Conservation (phyloP, 2,113 vertebrate genomes). For the Colistium nudipinnis region DNA sequence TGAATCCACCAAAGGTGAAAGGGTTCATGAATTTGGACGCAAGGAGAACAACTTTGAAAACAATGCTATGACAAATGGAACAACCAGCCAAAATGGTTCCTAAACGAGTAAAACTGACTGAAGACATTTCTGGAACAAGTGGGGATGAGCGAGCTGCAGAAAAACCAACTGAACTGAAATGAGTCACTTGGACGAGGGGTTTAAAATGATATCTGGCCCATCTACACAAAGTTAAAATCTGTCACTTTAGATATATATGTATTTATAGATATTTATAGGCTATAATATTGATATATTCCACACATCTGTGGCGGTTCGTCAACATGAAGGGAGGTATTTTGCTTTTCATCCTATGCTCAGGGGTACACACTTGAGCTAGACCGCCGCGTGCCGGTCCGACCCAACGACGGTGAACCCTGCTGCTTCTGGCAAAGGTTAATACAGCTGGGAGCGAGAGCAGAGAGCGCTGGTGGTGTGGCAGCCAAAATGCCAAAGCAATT, state of each 20-base stretch:
- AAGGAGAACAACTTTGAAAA: no score
- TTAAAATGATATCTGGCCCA: background rate
- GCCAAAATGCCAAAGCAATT: slow-evolving; percentile 68
- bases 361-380: background rate
- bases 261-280: background rate
- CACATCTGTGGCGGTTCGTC: slow-evolving; percentile 5
- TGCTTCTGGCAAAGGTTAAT: slow-evolving; percentile 58
- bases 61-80: no score
- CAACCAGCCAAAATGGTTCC: no score
- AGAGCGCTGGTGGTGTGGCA: slow-evolving; percentile 13
- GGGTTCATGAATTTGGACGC: no score
- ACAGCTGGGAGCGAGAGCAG: slow-evolving; percentile 14
- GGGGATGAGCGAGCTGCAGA: no score
- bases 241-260: no score
- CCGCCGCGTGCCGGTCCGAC: background rate
- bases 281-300: background rate
- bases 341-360: background rate
- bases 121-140: no score
- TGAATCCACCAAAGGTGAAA: no score
- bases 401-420: slow-evolving; percentile 6
- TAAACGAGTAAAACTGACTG: no score
- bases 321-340: background rate
- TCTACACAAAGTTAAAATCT: slow-evolving; percentile 14
- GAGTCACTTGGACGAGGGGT: no score
- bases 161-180: no score